Evolutionary conservation across 2,888 invertebrate genomes (phyloP).

Genomic region (Drymonia ruficornis): DNA sequence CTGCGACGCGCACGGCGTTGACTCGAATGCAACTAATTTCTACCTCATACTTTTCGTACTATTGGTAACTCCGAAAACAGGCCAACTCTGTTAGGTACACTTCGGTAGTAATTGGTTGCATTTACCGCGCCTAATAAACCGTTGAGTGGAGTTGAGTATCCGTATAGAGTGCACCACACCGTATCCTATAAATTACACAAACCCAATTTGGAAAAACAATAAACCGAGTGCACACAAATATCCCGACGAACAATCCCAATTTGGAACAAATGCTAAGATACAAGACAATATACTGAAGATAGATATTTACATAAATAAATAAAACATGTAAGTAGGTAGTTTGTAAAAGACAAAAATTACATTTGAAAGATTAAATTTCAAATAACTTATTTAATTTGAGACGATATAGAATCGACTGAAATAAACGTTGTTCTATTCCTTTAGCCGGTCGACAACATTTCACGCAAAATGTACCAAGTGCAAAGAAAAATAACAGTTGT

Average conservation of each 20-base stretch:
- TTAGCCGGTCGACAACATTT: too few relatives aligned
- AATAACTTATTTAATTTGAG: too few relatives aligned
- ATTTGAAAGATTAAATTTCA: too few relatives aligned
- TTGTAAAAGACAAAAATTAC: too few relatives aligned
- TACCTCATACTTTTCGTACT: background rate
- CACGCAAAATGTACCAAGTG: too few relatives aligned
- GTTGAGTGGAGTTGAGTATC: background rate
- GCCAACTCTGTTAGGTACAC: too few relatives aligned
- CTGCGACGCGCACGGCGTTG: conserved; percentile 5
- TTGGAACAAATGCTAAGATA: background rate
- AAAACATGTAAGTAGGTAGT: too few relatives aligned
- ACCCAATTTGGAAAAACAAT: conserved; percentile 31
- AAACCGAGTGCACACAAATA: conserved; percentile 1
- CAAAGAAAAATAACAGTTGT: too few relatives aligned
- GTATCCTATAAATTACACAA: conserved; percentile 20
- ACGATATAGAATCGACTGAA: too few relatives aligned
- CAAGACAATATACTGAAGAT: background rate
- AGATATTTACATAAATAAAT: too few relatives aligned
- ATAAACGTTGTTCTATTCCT: too few relatives aligned
- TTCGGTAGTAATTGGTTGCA: conserved; percentile 1
- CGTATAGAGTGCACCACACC: conserved; percentile 31
- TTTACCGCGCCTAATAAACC: background rate
- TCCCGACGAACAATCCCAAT: background rate
- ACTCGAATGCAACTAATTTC: background rate
- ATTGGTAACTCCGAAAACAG: too few relatives aligned